Evolutionary conservation across 23 tunicate genomes (phyloP), one percentile per base, ranked within the genome.

Genomic region (Ascidia mentula): DNA sequence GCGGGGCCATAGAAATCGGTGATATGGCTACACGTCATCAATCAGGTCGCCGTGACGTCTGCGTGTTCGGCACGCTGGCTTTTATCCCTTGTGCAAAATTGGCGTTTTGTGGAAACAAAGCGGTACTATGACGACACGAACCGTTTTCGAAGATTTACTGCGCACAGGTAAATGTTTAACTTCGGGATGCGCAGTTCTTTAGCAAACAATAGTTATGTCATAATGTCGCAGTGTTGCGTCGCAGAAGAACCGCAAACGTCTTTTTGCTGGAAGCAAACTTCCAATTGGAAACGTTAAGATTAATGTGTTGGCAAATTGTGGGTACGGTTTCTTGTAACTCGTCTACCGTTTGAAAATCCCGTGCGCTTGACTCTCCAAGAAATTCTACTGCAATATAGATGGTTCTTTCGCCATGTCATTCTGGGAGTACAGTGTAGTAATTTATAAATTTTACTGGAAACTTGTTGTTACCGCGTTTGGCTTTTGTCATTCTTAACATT

Each of bases 181-280:
- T 53, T 53, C 28, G 22, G 28, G 28, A 53, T 53, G 13, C 65
- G 65, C 65, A 9, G 65, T 20, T 26, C 65, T 53, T 53, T 15
- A 1, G 65, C 65, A 53, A 53, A 53, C 65, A 53, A 53, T 53
- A 53, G 65, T 53, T 53, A 53, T 53, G 65, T 53, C 65, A 53
- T 28, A 53, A 28, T 53, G 65, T 53, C 65, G 65, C 65, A 20
- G 22, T 53, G 65, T 53, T 53, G 24, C 65, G 65, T 53, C 65
- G 24, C 13, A 53, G 65, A 53, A 28, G 28, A 53, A 53, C 65
- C 65, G 65, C 65, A 53, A 53, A 28, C 65, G 12, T 28, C 65
- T 6, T 53, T 53, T 53, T 53, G 24, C 24, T 53, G 12, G 65
- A 53, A n/a, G n/a, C n/a, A n/a, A n/a, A n/a, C n/a, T n/a, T n/a